Base-by-base conservation (phyloP, 2,888 invertebrate species). In the Parapristionchus giblindavisi region DNA sequence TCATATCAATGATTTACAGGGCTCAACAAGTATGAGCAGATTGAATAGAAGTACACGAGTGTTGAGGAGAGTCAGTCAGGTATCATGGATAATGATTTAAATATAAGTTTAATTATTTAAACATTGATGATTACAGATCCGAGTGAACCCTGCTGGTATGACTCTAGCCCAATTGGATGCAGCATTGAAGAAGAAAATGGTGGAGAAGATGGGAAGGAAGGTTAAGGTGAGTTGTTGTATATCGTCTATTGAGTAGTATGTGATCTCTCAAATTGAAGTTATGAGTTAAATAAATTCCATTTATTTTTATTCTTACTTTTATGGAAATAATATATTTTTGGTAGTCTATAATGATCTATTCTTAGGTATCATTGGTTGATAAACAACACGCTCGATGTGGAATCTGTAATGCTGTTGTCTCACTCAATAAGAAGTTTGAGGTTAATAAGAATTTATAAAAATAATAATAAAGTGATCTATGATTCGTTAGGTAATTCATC, bases 391-490 rank as follows among this genome's bases (percentile, higher is more conserved):
- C 86, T 8, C 79, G 84, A 8, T 87, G 87, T 72, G 86, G 85
- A 43, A 76, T 86, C 58, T 87, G 87, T 76, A 79, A 81, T 40
- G 81, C 87, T 6, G 82, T 86, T 38, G 80, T 87, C 8, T 87
- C 87, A 11, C 75, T 87, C 65, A 87, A 87, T 75, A 85, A 85
- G 75, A 87, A 87, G 74, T 87, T 87, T 66, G 87, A 87, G 76
- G 80, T 81, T 21, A 38, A 66, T 29, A 43, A 43, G 43, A 43
- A 17, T 43, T 43, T 43, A 14, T 43, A 8, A 43, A 14, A 17
- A 8, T 43, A 8, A 14, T 17, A 17, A 17, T 8, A 17, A 43
- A 43, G 43, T 43, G 43, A 17, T 43, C 11, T 24, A n/a, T 54
- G 11, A n/a, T 54, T 54, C 11, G 54, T 54, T 5, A 85, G 77